A percentile compares a stretch with the other conserved stretches of the same genome.
Conservation (phyloP, 2,797 vertebrate genomes). For the Coranthus polyacanthus region DNA sequence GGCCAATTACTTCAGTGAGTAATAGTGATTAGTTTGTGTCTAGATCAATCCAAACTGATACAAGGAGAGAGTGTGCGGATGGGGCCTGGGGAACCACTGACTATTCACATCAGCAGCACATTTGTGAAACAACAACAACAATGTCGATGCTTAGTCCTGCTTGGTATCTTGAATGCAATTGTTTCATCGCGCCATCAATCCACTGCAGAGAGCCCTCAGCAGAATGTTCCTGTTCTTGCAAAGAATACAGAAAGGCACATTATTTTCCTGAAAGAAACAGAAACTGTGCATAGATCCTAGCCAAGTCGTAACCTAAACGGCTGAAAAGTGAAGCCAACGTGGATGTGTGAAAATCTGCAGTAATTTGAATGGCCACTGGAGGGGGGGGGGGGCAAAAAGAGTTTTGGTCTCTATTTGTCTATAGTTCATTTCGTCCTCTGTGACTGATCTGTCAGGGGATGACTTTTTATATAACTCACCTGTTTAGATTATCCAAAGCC, state of each 20-base stretch:
- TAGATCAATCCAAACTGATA: constrained; percentile 96
- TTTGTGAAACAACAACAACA: constrained; percentile 65
- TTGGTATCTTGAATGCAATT: constrained; percentile 33
- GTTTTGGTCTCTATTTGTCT: too few species aligned
- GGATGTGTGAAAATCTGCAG: too few species aligned
- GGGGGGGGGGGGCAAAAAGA: too few species aligned
- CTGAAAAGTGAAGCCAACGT: too few species aligned
- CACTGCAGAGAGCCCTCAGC: neutral
- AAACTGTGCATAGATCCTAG: too few species aligned
- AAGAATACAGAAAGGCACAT: neutral
- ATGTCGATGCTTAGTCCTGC: constrained; percentile 33
- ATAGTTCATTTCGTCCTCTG: too few species aligned
- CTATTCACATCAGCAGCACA: constrained; percentile 64
- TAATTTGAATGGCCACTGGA: too few species aligned
- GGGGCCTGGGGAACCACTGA: constrained; percentile 69
- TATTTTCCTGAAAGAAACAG: too few species aligned
- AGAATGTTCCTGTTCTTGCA: neutral
- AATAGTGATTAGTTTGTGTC: constrained; percentile 99
- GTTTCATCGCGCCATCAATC: constrained; percentile 29
- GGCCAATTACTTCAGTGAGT: constrained; percentile 99
- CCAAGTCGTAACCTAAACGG: too few species aligned
- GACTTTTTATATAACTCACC: too few species aligned
- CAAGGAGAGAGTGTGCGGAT: constrained; percentile 82
- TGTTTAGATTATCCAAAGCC: too few species aligned
- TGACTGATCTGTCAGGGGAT: too few species aligned